A percentile compares a stretch with the other conserved stretches of the same genome.
phyloP scores from a whole-genome alignment of 2,888 invertebrate genomes.

The Poecilobothrus nobilitatus region DNA sequence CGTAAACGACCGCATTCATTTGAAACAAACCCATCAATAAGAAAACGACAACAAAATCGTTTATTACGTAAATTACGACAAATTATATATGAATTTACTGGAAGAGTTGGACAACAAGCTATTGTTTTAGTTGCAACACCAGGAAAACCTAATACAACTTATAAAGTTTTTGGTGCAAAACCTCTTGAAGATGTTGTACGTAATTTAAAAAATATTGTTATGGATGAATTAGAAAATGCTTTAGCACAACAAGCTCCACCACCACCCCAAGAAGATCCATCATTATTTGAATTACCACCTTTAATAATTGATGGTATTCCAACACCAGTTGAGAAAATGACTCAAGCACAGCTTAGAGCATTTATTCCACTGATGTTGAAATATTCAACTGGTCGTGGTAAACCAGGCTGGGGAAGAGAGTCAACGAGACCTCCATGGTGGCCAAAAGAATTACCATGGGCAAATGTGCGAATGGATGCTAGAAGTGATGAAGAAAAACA shows the following conservation, averaged over 20 bases:
- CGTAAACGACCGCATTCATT: conserved; percentile 91
- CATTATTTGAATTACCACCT: conserved; percentile 90
- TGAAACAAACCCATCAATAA: conserved; percentile 92
- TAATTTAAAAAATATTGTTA: conserved; percentile 80
- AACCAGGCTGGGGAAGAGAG: conserved; percentile 96
- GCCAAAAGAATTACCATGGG: conserved; percentile 97
- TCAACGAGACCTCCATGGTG: conserved; percentile 96
- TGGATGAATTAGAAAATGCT: conserved; percentile 90
- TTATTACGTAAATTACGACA: conserved; percentile 78
- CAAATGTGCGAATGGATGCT: conserved; percentile 95
- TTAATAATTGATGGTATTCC: conserved; percentile 96
- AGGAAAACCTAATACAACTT: conserved; percentile 90
- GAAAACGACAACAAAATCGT: conserved; percentile 91
- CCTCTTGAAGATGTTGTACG: conserved; percentile 93
- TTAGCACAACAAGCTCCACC: conserved; percentile 88
- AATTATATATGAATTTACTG: conserved; percentile 95
- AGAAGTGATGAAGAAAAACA: conserved; percentile 93
- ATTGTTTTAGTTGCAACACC: conserved; percentile 93
- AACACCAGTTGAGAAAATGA: conserved; percentile 98
- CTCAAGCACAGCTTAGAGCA: conserved; percentile 90
- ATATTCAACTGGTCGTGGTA: conserved; percentile 92
- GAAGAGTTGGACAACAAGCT: conserved; percentile 93
- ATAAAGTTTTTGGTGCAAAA: conserved; percentile 94
- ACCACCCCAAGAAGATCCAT: conserved; percentile 71
- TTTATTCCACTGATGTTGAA: conserved; percentile 97